Base-by-base conservation (phyloP, 2,888 invertebrate genomes). In the Leptinotarsa rubiginosa region DNA sequence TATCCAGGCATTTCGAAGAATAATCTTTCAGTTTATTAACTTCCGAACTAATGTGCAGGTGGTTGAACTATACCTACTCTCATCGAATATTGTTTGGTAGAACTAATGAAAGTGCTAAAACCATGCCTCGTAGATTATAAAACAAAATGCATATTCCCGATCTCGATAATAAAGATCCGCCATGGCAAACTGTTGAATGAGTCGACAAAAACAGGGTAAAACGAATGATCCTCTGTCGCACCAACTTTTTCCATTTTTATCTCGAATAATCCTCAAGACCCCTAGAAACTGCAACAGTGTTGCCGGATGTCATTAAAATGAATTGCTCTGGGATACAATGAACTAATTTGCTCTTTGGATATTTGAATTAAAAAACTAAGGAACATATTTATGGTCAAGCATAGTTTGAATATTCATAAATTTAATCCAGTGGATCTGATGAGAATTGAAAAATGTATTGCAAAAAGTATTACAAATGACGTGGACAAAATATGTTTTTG, bases 171-270 rank as follows among this genome's bases (percentile, higher is more conserved):
- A 31, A 59, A 25, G 25, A 62, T 47, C 49, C 59, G 31, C 47
- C 47, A 5, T 41, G 20, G n/a, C 70, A 62, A 71, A 65, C 74
- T 71, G 71, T 74, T 74, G 74, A 74, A 71, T 71, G 71, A 16
- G 68, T 49, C 13, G 22, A 1, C 41, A 31, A 62, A 31, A 62
- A 22, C 47, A 62, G 68, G 59, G 47, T 56, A 75, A 56, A 52
- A 68, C 54, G 50, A n/a, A 67, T 65, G 47, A 25, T 56, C 15
- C 66, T n/a, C 52, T 22, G 49, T n/a, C n/a, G 0, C n/a, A 50
- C 74, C 50, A 65, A 72, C 72, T 49, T 75, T 78, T 78, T 78
- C 78, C 76, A 78, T 78, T 78, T 76, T 77, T 73, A 78, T 75
- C 75, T 72, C 13, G 50, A 50, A 16, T 50, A 13, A 16, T 50